Conservation (phyloP, 2,113 vertebrate genomes). For the Tragelaphus scriptus region DNA sequence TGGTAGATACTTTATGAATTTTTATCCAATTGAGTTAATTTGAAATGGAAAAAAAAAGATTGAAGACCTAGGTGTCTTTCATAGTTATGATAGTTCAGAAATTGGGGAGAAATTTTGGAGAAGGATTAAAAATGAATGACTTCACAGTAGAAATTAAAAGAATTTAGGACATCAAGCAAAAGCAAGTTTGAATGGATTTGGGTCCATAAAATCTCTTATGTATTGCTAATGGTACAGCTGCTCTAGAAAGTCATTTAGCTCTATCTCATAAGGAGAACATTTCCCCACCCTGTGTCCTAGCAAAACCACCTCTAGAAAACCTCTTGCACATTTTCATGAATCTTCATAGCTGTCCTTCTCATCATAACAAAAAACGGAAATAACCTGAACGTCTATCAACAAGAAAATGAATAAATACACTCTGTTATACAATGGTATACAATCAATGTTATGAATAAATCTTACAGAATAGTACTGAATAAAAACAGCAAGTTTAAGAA, state of each 20-base stretch:
- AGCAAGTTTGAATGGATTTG: neutral
- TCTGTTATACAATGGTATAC: neutral
- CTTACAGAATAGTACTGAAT: neutral
- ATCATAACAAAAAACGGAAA: neutral
- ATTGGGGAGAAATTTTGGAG: neutral
- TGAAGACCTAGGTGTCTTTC: neutral
- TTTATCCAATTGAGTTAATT: conserved; percentile 2
- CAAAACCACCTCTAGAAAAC: neutral
- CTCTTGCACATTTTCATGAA: neutral
- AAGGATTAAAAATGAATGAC: conserved; percentile 8
- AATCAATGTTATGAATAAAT: neutral
- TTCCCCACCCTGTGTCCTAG: neutral
- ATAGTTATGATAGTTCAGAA: neutral
- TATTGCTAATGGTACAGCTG: neutral
- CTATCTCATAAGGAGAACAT: neutral
- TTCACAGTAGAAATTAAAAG: neutral
- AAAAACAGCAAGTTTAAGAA: neutral
- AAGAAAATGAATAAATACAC: neutral
- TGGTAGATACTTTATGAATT: neutral
- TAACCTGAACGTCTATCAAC: neutral
- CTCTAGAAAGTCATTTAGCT: neutral
- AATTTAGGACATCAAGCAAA: conserved; percentile 19
- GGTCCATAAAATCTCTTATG: neutral
- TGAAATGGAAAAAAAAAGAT: neutral
- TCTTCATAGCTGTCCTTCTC: neutral